These are phyloP conservation scores for Sigmodon hispidus DNA, from an alignment of 2,113 vertebrate genomes.

Conservation along the genomic window DNA sequence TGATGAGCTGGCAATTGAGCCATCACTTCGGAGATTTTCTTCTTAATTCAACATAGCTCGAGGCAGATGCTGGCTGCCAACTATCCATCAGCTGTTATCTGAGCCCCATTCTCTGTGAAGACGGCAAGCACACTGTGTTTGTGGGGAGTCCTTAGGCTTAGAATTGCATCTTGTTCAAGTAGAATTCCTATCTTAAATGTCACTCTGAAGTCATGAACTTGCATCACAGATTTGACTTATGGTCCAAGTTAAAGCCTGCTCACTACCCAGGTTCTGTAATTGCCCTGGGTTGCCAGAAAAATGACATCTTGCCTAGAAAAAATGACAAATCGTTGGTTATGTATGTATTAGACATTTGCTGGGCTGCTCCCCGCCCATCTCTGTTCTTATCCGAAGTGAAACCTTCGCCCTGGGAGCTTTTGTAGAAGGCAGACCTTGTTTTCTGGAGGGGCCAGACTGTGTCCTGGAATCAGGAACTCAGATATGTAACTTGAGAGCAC, in stretches of 20 bases:
- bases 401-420: neutral
- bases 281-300: slow-evolving; percentile 7
- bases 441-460: neutral
- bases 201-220: neutral
- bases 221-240: neutral
- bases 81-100: neutral
- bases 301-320: neutral
- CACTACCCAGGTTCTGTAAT: neutral
- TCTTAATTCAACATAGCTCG: neutral
- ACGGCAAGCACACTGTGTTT: neutral
- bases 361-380: neutral
- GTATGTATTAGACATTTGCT: neutral
- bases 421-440: neutral
- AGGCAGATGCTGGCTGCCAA: neutral
- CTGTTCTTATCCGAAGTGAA: neutral
- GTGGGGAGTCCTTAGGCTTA: neutral
- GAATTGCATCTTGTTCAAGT: neutral
- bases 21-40: slow-evolving; percentile 19
- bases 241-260: neutral
- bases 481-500: neutral
- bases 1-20: slow-evolving; percentile 1
- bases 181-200: neutral
- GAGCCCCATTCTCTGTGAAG: neutral
- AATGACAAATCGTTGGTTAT: slow-evolving; percentile 1
- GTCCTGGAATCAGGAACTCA: neutral